Evolutionary conservation across 2,797 vertebrate genomes (phyloP), one percentile per base, ranked within the genome.

Genomic region (Hemitrygon akajei): DNA sequence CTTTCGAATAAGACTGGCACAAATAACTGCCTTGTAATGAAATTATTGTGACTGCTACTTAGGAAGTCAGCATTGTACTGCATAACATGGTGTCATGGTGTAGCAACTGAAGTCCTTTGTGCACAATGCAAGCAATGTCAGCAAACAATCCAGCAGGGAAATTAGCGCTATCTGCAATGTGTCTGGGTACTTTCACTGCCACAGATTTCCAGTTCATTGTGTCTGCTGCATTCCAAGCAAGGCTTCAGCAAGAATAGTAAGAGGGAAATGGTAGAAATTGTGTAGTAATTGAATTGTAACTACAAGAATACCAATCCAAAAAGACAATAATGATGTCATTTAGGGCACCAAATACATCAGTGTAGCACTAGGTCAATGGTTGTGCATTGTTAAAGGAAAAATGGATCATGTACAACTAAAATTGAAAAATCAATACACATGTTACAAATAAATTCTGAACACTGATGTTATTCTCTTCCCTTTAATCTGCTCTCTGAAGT

Each of bases 341-440:
- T 34, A 56, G 84, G 34, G 60, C 63, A 89, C 34, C 37, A 34
- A 69, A 16, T 91, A 34, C 16, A 20, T 71, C 69, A 71, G 37
- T 37, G 63, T 20, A 71, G 87, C 63, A 58, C 69, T 37, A 63
- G 69, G 30, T 37, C 87, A 91, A 89, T 69, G 66, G 66, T 12
- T 87, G 56, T 91, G 63, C 30, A 40, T 69, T 91, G 20, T n/a
- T 91, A 91, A 71, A 25, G 34, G 7, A 34, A 34, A 34, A 91
- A 91, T 91, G 66, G 63, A 66, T 91, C 63, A 14, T 37, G 66
- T 37, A 37, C 16, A 69, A 63, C 87, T 71, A 91, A 34, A 91
- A 69, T 3, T 87, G 84, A 66, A 91, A 91, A 91, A 91, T 69
- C 63, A 91, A 66, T 91, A 30, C 63, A 91, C 63, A 91, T 37